Evolutionary conservation across 2,113 vertebrate genomes (phyloP).

Genomic region (Candoia aspera): DNA sequence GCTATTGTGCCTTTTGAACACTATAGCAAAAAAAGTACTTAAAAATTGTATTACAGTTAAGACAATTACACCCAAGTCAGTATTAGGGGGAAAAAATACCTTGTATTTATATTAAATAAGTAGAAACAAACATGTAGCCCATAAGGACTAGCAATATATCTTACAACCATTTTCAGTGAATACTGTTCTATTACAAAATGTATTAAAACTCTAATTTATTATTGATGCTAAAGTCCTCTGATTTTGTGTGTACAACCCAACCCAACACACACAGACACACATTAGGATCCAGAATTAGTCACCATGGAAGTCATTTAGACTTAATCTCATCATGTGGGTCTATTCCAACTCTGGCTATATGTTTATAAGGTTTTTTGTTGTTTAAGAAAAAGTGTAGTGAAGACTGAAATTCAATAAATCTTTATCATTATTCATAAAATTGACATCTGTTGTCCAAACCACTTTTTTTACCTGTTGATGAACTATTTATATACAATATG

Average conservation of each 20-base stretch:
- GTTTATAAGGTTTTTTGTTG: background rate
- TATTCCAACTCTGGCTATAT: background rate
- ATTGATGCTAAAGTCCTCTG: background rate
- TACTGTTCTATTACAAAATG: constrained; percentile 14
- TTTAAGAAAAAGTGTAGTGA: background rate
- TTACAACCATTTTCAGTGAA: background rate
- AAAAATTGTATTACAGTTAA: constrained; percentile 36
- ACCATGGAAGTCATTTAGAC: background rate
- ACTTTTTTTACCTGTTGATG: background rate
- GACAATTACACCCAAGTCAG: constrained; percentile 41
- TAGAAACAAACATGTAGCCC: background rate
- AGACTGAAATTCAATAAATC: background rate
- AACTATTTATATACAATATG: background rate
- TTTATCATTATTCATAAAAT: constrained; percentile 20
- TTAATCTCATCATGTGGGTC: background rate
- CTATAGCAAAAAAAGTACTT: constrained; percentile 4
- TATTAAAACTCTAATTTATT: background rate
- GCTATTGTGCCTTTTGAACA: background rate
- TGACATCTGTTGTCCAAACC: constrained; percentile 5
- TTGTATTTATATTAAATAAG: constrained; percentile 12
- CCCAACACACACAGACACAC: too few species aligned
- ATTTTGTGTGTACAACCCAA: too few species aligned
- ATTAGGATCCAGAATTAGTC: background rate
- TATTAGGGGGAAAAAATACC: constrained; percentile 29
- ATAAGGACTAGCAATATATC: constrained; percentile 1